Evolutionary conservation across 2,113 vertebrate species (phyloP).

Genomic region (Willisornis vidua): DNA sequence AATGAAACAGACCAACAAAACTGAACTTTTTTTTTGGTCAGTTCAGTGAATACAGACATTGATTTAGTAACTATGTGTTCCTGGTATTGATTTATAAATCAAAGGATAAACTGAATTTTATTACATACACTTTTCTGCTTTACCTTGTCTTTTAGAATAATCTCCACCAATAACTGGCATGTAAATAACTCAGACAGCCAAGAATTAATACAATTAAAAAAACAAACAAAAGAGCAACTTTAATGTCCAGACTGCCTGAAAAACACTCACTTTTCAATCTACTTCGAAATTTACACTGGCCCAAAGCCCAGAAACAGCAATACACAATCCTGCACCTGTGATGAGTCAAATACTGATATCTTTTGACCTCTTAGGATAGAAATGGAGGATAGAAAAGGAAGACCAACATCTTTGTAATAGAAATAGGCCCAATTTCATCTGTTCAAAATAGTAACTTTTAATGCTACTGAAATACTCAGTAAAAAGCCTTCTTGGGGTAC

Average conservation of each 20-base stretch:
- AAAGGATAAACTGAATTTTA: neutral
- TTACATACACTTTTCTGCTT: neutral
- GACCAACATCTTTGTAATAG: neutral
- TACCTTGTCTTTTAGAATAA: neutral
- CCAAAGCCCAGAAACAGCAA: constrained; percentile 42
- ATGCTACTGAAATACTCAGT: neutral
- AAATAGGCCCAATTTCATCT: neutral
- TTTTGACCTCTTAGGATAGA: neutral
- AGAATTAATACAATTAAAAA: neutral
- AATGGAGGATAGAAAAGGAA: neutral
- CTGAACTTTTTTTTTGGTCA: neutral
- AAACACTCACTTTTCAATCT: neutral
- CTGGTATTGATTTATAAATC: neutral
- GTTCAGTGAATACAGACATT: neutral
- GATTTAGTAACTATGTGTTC: neutral
- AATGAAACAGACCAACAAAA: neutral
- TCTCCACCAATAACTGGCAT: neutral
- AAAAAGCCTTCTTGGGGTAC: neutral
- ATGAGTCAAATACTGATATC: neutral
- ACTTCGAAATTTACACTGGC: constrained; percentile 33
- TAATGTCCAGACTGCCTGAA: neutral
- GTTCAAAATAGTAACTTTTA: neutral
- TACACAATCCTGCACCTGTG: neutral
- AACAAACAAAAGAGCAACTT: neutral
- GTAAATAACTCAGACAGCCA: neutral